A percentile compares a stretch with the other conserved stretches of the same genome.
phyloP scores from a whole-genome alignment of 2,797 vertebrate species.

The Coregonus suidteri region DNA sequence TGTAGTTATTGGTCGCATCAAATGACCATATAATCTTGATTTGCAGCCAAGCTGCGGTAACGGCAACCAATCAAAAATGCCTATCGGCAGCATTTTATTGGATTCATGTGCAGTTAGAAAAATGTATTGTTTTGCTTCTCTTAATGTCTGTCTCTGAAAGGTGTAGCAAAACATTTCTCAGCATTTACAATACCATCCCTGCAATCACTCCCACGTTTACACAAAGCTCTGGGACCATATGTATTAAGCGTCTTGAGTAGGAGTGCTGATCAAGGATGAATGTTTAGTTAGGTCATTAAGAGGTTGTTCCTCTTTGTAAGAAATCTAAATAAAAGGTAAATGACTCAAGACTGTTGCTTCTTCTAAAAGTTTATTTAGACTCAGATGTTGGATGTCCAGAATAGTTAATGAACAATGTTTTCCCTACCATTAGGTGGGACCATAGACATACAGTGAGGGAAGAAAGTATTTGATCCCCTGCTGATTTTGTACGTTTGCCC shows the following conservation, averaged over 20 bases:
- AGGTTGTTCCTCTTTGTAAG: conserved; percentile 33
- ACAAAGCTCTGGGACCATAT: not conserved
- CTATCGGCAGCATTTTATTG: not conserved
- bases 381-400: too few species aligned
- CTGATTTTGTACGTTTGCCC: too few species aligned
- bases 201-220: not conserved
- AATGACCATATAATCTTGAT: not conserved
- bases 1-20: not conserved
- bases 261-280: not conserved
- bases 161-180: not conserved
- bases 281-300: conserved; percentile 34
- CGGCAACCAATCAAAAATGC: not conserved
- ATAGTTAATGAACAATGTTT: too few species aligned
- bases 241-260: not conserved
- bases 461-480: too few species aligned
- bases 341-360: not conserved
- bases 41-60: not conserved
- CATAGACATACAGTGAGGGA: too few species aligned
- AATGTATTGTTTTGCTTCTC: not conserved
- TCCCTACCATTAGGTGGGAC: not conserved
- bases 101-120: not conserved
- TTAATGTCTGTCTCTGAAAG: not conserved
- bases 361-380: not conserved
- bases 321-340: conserved; percentile 24
- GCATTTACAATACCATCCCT: not conserved